Evolutionary conservation across 1,140 invertebrate species (phyloP).

Genomic region (Camponotus vicinus): DNA sequence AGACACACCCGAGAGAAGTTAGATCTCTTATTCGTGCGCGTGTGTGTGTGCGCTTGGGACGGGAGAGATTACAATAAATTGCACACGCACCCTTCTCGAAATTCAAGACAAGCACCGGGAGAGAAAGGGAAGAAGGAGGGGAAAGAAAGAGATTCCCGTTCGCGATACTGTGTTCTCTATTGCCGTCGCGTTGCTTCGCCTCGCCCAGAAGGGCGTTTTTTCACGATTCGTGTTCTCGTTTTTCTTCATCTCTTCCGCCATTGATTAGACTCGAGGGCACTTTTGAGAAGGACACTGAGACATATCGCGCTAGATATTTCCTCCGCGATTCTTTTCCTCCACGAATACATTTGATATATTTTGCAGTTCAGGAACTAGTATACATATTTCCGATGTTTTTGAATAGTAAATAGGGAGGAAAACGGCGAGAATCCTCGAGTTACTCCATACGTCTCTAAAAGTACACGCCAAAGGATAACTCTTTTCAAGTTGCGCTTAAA

Average conservation of each 20-base stretch:
- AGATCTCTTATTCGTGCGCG: slow-evolving; percentile 57
- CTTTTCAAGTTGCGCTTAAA: too few species aligned
- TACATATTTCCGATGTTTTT: background rate
- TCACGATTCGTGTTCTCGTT: slow-evolving; percentile 55
- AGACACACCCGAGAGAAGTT: slow-evolving; percentile 65
- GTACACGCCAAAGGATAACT: too few species aligned
- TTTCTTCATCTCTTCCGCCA: slow-evolving; percentile 58
- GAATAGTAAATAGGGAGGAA: too few species aligned
- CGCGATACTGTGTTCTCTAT: slow-evolving; percentile 70
- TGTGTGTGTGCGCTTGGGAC: slow-evolving; percentile 5
- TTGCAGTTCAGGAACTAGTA: background rate
- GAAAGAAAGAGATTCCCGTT: slow-evolving; percentile 62
- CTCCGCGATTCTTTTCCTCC: background rate
- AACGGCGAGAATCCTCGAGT: too few species aligned
- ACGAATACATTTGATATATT: background rate
- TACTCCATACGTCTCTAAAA: too few species aligned
- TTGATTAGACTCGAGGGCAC: slow-evolving; percentile 44
- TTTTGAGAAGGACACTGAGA: background rate
- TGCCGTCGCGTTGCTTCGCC: background rate
- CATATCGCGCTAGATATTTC: background rate
- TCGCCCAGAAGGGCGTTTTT: slow-evolving; percentile 30
- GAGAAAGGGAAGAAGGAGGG: slow-evolving; percentile 11
- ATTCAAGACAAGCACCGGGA: slow-evolving; percentile 70
- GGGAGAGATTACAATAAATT: slow-evolving; percentile 76
- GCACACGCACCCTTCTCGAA: slow-evolving; percentile 75